Evolutionary conservation across 1,140 invertebrate genomes (phyloP).

Genomic region (Drosophila orena): DNA sequence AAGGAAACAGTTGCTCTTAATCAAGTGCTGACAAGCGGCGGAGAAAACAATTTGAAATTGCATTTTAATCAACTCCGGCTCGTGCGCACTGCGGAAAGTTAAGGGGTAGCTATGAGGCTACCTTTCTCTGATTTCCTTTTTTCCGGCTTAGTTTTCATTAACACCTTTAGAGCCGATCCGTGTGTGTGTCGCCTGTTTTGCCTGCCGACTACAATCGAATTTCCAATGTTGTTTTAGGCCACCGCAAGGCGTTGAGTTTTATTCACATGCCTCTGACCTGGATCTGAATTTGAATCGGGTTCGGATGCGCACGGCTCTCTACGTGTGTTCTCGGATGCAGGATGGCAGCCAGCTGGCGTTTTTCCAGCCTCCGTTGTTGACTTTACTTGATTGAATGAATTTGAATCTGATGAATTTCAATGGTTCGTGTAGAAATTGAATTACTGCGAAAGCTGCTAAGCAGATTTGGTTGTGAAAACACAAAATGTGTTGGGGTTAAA

Average conservation of each 20-base stretch:
- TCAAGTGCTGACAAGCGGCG: slow-evolving; percentile 77
- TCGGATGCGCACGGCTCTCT: not conserved
- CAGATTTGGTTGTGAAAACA: slow-evolving; percentile 47
- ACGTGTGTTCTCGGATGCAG: not conserved
- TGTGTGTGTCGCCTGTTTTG: slow-evolving; percentile 34
- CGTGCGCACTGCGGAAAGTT: slow-evolving; percentile 11
- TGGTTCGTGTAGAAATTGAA: slow-evolving; percentile 50
- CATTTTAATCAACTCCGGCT: slow-evolving; percentile 76
- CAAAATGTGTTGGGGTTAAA: slow-evolving; percentile 20
- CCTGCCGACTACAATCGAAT: slow-evolving; percentile 37
- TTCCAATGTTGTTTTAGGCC: slow-evolving; percentile 73
- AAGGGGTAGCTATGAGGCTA: slow-evolving; percentile 20
- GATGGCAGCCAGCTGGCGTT: slow-evolving; percentile 53
- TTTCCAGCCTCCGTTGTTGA: slow-evolving; percentile 59
- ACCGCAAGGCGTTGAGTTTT: slow-evolving; percentile 45
- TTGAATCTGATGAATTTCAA: slow-evolving; percentile 45
- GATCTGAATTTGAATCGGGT: slow-evolving; percentile 5
- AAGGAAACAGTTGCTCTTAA: slow-evolving; percentile 68
- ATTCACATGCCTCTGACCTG: slow-evolving; percentile 10
- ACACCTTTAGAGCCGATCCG: slow-evolving; percentile 56
- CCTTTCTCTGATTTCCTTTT: not conserved
- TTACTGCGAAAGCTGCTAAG: slow-evolving; percentile 47
- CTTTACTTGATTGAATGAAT: slow-evolving; percentile 60
- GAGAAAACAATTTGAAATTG: slow-evolving; percentile 75
- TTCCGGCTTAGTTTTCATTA: slow-evolving; percentile 70